Evolutionary conservation across 2,113 vertebrate species (phyloP), one percentile per base, ranked within the genome.

Genomic region (Conger conger): DNA sequence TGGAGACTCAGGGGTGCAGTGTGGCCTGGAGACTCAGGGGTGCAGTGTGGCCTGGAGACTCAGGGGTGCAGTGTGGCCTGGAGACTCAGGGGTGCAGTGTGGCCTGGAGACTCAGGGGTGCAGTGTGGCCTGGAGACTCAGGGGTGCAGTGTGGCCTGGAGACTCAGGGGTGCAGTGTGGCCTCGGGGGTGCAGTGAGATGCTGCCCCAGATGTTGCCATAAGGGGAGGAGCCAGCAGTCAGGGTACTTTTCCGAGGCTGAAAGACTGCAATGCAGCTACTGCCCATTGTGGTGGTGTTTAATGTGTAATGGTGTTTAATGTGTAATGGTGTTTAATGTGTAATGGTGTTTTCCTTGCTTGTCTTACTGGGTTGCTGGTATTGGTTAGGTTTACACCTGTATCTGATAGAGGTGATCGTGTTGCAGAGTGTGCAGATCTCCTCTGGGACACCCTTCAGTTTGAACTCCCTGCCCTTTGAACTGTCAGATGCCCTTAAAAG

Each of bases 191-290:
- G 7, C 50, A 53, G 50, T 7, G 50, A 53, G 33, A 7, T n/a
- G n/a, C n/a, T n/a, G 76, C 50, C 53, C 76, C 89, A 91, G 90
- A 88, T 90, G 88, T 87, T 90, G 86, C 87, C 90, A 87, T 33
- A 27, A 80, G 82, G 42, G 60, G 81, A 86, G 73, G 76, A 35
- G 85, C 85, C 81, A 50, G 45, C 45, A 50, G 45, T 83, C 60
- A 79, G 76, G 80, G 86, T 0, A 88, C 87, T 82, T 84, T 83
- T 78, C 89, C 86, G 87, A 82, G 83, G 53, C 23, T 37, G 54
- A 84, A 83, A 35, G 54, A 30, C 81, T 37, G 38, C 81, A 80
- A 82, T 85, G 53, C 86, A 87, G 84, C 80, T 45, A 82, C 85
- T 83, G 80, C 80, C 77, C 79, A 80, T 83, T 45, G 57, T 87